phyloP scores from a whole-genome alignment of 2,113 vertebrate genomes.

The Solea solea region DNA sequence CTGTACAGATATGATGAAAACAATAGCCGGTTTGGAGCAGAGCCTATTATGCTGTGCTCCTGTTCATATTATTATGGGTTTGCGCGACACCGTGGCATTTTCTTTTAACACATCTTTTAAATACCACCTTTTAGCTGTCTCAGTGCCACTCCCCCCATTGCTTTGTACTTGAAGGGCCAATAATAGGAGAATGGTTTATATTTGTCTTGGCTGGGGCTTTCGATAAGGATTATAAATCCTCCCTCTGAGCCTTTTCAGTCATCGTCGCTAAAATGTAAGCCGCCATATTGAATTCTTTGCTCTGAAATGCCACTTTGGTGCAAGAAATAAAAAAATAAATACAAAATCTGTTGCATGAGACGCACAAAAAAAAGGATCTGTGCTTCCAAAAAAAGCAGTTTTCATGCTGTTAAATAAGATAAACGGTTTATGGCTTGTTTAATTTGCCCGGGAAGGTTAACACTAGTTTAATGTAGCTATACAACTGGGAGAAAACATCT shows the following conservation, averaged over 20 bases:
- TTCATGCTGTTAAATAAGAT: constrained; percentile 21
- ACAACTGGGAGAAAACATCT: constrained; percentile 35
- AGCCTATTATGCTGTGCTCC: constrained; percentile 17
- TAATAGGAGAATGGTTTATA: constrained; percentile 55
- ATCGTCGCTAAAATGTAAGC: constrained; percentile 46
- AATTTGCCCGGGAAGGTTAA: constrained; percentile 21
- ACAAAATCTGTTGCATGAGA: constrained; percentile 32
- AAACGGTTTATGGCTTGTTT: constrained; percentile 24
- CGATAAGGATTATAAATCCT: constrained; percentile 67
- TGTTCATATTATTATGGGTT: constrained; percentile 31
- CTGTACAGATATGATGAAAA: constrained; percentile 26
- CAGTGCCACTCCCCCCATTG: constrained; percentile 35
- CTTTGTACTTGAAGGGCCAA: constrained; percentile 39
- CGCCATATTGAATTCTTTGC: constrained; percentile 24
- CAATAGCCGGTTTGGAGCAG: constrained; percentile 38
- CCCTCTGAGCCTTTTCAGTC: constrained; percentile 41
- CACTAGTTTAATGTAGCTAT: constrained; percentile 15
- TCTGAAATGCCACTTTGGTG: constrained; percentile 25
- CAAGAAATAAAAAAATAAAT: constrained; percentile 24
- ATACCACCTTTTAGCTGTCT: constrained; percentile 28
- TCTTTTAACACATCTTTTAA: constrained; percentile 48
- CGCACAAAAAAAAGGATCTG: neutral
- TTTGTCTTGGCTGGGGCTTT: constrained; percentile 64
- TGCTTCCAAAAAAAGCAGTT: constrained; percentile 21
- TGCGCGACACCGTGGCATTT: constrained; percentile 10